A percentile compares a stretch with the other conserved stretches of the same genome.
phyloP scores from a whole-genome alignment of 2,113 vertebrate genomes.

The Myrmecobius fasciatus region DNA sequence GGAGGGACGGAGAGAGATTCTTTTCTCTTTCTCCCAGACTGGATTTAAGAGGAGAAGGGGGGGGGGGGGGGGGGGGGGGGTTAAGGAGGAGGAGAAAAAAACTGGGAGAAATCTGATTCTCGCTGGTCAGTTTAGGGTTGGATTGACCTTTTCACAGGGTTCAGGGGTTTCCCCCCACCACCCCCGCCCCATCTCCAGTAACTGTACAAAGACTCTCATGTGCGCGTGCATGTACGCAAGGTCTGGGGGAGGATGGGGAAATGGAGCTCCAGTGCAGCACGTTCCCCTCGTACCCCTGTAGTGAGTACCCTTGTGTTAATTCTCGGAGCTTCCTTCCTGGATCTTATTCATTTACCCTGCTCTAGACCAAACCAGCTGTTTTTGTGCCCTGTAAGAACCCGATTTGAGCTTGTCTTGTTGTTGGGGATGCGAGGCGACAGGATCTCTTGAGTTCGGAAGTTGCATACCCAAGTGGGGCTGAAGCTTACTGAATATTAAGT shows the following conservation, averaged over 20 bases:
- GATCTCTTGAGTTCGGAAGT: not conserved
- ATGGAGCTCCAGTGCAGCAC: not conserved
- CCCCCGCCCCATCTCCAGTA: not conserved
- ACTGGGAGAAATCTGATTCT: too few species aligned
- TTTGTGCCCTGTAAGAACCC: not conserved
- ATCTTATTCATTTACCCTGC: not conserved
- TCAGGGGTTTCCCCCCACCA: not conserved
- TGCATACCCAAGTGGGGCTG: not conserved
- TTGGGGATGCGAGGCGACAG: not conserved
- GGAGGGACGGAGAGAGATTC: too few species aligned
- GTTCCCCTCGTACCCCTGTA: not conserved
- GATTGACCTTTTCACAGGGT: fast-evolving
- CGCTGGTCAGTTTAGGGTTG: not conserved
- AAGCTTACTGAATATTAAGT: not conserved
- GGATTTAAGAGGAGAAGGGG: not conserved
- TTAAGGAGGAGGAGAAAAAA: not conserved
- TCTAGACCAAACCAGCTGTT: not conserved
- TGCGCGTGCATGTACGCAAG: not conserved
- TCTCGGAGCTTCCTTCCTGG: too few species aligned
- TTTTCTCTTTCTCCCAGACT: not conserved
- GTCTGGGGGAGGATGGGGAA: not conserved
- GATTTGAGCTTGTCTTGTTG: too few species aligned
- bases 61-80: not conserved
- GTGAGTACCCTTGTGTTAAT: not conserved
- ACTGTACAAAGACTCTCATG: not conserved